Evolutionary conservation across 1,140 invertebrate species (phyloP), one percentile per base, ranked within the genome.

Genomic region (Phymastichus coffea): DNA sequence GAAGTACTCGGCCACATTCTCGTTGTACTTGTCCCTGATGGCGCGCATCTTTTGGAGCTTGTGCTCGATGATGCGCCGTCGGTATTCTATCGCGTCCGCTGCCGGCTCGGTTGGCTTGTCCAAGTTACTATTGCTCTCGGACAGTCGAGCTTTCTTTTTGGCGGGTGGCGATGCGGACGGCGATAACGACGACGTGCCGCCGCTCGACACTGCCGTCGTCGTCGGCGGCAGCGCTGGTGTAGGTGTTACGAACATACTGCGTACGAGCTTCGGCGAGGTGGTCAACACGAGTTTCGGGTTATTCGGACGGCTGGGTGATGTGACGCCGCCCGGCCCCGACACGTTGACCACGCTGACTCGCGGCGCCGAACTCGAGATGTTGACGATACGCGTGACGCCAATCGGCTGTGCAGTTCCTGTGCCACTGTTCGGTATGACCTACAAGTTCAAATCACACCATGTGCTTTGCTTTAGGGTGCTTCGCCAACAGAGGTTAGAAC

Each of bases 1-100:
- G 81, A 88, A 95, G 49, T 89, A 79, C 80, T 95, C 93, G 46
- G 89, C 85, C 63, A 90, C 83, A 77, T 89, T 86, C 70, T 95
- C 92, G 66, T 86, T 85, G 77, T 92, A 92, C 70, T 79, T 83
- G 22, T 84, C 83, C 53, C 82, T 80, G 10, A 80, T 68, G 4
- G 62, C 59, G 30, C 73, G 70, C 68, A 82, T 72, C 1, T 72
- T 68, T n/a, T 74, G 75, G 25, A 76, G 74, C 56, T 81, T 82
- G 40, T 82, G 71, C 37, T 83, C 81, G 61, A 81, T 70, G 33
- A 81, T 78, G 43, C 72, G 72, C 14, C 73, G 71, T 4, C 76
- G 68, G n/a, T 74, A 77, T 17, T 72, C 67, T 3, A 56, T 56
- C 0, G 68, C 26, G 12, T 75, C 75, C 4, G 58, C 43, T 4